Base-by-base conservation (phyloP, 2,113 vertebrate genomes). In the Hypomesus transpacificus region DNA sequence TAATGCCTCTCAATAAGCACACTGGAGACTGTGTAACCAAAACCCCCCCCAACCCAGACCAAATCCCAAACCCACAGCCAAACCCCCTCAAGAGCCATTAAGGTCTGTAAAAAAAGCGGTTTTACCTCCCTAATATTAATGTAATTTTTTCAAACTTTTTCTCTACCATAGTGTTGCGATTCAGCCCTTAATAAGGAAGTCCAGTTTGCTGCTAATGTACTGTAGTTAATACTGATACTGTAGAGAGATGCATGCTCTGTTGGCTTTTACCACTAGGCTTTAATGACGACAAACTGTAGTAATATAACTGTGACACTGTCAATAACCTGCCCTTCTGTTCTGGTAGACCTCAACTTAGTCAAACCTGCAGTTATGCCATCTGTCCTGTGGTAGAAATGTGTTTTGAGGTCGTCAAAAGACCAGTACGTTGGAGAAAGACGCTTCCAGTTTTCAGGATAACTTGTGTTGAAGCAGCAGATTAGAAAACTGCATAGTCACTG, bases 1-100 rank as follows among this genome's bases (percentile, higher is more conserved):
- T 92, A 92, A 92, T 93, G 94, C 96, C 94, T 91, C 93, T 94
- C 93, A 94, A 91, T 92, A 92, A 94, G 94, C 93, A 96, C 94
- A 96, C 94, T 93, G 93, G 94, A 94, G 92, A 91, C 92, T 89
- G 89, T 84, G 89, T 93, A 93, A 83, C 85, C 89, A 90, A 91
- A 92, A 92, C 87, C 89, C 91, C 91, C 86, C 92, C 80, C 88
- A 86, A 84, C 86, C 91, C 91, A 91, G 83, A 86, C 52, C 52
- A 53, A 24, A 24, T 3, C 21, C 20, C 22, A 61, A 14, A 6
- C 14, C 17, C 59, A 61, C 22, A 61, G 59, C 59, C 79, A 80
- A 71, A 80, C 78, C 84, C 61, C 61, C 73, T 62, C 90, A 88
- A 92, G 89, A 92, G 92, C 91, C 92, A 92, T 92, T 90, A 90